phyloP scores from a whole-genome alignment of 2,888 invertebrate genomes.

The Eubasilissa splendida region DNA sequence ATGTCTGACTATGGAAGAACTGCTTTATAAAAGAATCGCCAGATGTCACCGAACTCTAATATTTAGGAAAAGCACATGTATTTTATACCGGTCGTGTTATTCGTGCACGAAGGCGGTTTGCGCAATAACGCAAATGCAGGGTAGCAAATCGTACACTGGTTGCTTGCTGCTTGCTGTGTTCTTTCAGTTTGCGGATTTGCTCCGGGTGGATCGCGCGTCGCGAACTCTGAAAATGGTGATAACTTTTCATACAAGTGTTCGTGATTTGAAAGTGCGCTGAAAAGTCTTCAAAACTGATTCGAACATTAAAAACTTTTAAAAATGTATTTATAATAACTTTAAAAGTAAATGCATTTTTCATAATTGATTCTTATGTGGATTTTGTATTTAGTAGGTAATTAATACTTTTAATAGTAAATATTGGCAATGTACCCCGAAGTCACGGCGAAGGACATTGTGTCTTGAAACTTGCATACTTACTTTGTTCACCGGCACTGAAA shows the following conservation, averaged over 20 bases:
- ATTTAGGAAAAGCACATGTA: conserved; percentile 31
- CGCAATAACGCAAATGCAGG: conserved; percentile 49
- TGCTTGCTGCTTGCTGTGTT: conserved; percentile 19
- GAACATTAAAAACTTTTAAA: no score
- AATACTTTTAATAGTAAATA: no score
- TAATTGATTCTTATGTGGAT: no score
- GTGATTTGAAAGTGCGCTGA: conserved; percentile 18
- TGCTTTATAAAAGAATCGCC: not conserved
- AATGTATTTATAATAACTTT: no score
- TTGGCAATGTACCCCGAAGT: no score
- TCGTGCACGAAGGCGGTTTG: conserved; percentile 28
- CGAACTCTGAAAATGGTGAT: conserved; percentile 28
- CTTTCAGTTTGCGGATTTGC: conserved; percentile 45
- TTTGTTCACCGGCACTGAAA: no score
- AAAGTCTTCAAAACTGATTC: not conserved
- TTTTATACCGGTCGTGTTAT: not conserved
- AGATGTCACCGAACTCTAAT: conserved; percentile 10
- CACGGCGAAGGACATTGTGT: no score
- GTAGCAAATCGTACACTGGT: conserved; percentile 40
- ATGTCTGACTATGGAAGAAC: not conserved
- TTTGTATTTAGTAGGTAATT: no score
- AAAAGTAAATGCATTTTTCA: no score
- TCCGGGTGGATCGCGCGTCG: conserved; percentile 30
- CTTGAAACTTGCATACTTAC: no score
- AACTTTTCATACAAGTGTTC: conserved; percentile 26